Conservation (phyloP, 2,113 vertebrate genomes). For the Cinclus mexicanus region DNA sequence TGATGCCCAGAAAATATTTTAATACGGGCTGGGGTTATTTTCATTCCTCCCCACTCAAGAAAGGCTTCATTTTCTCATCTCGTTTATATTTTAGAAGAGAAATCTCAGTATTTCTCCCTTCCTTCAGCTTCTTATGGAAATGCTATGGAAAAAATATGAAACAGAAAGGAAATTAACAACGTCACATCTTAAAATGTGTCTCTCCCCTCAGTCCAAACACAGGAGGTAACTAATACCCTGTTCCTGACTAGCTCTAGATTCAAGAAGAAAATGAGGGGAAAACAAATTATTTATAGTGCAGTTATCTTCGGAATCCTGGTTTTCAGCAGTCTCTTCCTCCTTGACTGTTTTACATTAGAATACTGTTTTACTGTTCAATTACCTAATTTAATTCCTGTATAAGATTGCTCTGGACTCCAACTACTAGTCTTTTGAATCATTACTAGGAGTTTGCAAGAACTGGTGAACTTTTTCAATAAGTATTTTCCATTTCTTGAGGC, state of each 20-base stretch:
- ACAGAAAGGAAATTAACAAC: neutral
- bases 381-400: neutral
- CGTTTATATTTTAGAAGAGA: neutral
- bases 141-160: neutral
- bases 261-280: neutral
- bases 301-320: neutral
- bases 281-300: neutral
- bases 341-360: conserved; percentile 15
- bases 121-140: neutral
- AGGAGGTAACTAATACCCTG: neutral
- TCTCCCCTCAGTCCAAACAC: neutral
- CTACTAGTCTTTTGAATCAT: neutral
- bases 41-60: neutral
- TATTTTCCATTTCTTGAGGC: conserved; percentile 49
- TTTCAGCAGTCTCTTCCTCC: neutral
- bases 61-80: neutral
- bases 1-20: neutral
- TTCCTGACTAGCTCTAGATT: neutral
- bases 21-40: neutral
- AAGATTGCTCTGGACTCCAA: neutral
- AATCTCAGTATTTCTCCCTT: neutral
- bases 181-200: neutral
- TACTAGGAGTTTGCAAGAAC: neutral
- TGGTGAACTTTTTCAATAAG: neutral
- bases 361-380: neutral